A percentile compares a stretch with the other conserved stretches of the same genome.
Conservation (phyloP, 2,888 invertebrate genomes). For the Rhagonycha lutea region DNA sequence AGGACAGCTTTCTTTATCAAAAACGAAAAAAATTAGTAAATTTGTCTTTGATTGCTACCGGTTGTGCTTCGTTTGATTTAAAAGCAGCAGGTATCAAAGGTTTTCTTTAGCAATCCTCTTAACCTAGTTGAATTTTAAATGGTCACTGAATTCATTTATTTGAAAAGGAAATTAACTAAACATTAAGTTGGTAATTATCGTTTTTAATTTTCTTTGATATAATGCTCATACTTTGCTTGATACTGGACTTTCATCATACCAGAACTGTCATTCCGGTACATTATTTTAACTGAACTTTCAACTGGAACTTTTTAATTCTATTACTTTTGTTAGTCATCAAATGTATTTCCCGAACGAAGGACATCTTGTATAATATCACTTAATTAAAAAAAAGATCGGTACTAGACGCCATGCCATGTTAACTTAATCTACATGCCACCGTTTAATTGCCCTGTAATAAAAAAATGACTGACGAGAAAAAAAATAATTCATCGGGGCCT, state of each 20-base stretch:
- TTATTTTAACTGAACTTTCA: not conserved
- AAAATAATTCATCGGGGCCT: not conserved
- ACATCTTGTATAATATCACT: not conserved
- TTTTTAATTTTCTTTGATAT: not conserved
- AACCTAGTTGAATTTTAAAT: not conserved
- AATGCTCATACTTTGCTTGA: no score
- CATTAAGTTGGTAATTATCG: not conserved
- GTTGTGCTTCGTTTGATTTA: not conserved
- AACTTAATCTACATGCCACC: not conserved
- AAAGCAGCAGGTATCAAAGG: not conserved
- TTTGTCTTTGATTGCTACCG: not conserved
- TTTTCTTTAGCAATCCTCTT: not conserved
- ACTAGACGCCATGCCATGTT: not conserved
- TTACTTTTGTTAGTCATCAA: not conserved
- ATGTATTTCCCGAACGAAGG: not conserved
- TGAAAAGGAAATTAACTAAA: not conserved
- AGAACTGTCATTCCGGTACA: no score
- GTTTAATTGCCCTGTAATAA: not conserved
- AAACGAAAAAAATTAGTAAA: not conserved
- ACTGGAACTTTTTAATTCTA: not conserved
- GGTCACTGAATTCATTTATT: not conserved
- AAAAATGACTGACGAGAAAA: not conserved
- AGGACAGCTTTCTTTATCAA: not conserved
- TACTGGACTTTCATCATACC: no score
- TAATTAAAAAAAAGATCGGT: not conserved